Base-by-base conservation (phyloP, 2,888 invertebrate species). In the Sinopyrophorus schimmeli region DNA sequence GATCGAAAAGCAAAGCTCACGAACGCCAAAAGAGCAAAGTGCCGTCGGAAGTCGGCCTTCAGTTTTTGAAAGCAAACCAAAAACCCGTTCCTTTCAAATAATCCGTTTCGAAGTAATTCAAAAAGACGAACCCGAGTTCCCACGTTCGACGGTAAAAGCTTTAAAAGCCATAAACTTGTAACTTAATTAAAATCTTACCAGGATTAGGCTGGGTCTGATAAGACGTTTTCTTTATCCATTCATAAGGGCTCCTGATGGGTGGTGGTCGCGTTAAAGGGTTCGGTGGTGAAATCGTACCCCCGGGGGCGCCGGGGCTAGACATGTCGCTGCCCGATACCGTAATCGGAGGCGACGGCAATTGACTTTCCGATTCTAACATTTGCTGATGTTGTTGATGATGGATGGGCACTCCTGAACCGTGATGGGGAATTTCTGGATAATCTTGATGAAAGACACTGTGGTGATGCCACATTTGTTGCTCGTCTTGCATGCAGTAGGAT, bases 181-280 rank as follows among this genome's bases (percentile, higher is more conserved):
- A n/a, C n/a, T n/a, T n/a, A n/a, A n/a, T n/a, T n/a, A n/a, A n/a
- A 20, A 42, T 71, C 76, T 73, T 73, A 92, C 92, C 92, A 75
- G 91, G 89, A 73, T 87, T 89, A 2, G 89, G 89, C 67, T 89
- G 89, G 55, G 80, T 83, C 66, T 89, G 89, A 72, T 91, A 92
- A 38, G 89, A 84, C 0, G 88, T 86, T 71, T 90, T 92, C 73
- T 89, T 92, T 85, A 94, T 92, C 93, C 93, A 94, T 63, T 91
- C 92, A 71, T 84, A 93, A 0, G 91, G 90, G 57, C 89, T 88
- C 27, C 90, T 81, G 11, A 84, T 82, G 16, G 87, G 86, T 23
- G 84, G 80, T 28, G 89, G 85, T 64, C 85, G 79, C 61, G 67
- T 78, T 64, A 80, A 74, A 71, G 64, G 56, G 48, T 69, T 65